Evolutionary conservation across 2,113 vertebrate species (phyloP).

Genomic region (Atrichornis clamosus): DNA sequence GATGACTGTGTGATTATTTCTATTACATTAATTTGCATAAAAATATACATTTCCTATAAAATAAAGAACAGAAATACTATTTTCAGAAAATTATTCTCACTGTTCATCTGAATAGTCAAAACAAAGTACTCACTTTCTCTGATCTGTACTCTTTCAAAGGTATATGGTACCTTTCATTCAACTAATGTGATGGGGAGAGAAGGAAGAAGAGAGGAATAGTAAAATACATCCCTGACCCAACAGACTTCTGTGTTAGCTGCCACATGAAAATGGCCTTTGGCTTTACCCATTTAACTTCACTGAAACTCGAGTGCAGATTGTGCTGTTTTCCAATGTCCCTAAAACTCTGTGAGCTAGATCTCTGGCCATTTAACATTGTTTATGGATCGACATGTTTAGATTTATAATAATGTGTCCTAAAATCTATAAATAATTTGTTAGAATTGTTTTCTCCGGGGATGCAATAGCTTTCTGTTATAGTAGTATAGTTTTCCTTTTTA

Average conservation of each 20-base stretch:
- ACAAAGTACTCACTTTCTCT: background rate
- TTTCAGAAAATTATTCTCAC: background rate
- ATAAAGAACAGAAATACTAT: background rate
- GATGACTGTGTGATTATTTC: background rate
- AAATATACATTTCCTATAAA: background rate
- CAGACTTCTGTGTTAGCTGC: background rate
- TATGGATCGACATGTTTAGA: background rate
- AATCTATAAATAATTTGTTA: background rate
- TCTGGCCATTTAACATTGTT: background rate
- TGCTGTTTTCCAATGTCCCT: background rate
- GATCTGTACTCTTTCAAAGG: background rate
- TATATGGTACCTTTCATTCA: background rate
- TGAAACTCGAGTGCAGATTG: background rate
- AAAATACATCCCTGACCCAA: background rate
- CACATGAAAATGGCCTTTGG: background rate
- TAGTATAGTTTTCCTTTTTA: background rate
- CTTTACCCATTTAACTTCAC: background rate
- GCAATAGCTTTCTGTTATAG: background rate
- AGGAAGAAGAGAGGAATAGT: background rate
- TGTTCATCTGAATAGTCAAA: background rate
- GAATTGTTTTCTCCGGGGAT: background rate
- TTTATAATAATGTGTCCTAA: background rate
- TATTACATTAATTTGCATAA: background rate
- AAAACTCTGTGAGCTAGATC: background rate
- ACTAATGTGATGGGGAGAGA: background rate